Conservation (phyloP, 2,888 invertebrate species). For the Hirtodrosophila alboralis region DNA sequence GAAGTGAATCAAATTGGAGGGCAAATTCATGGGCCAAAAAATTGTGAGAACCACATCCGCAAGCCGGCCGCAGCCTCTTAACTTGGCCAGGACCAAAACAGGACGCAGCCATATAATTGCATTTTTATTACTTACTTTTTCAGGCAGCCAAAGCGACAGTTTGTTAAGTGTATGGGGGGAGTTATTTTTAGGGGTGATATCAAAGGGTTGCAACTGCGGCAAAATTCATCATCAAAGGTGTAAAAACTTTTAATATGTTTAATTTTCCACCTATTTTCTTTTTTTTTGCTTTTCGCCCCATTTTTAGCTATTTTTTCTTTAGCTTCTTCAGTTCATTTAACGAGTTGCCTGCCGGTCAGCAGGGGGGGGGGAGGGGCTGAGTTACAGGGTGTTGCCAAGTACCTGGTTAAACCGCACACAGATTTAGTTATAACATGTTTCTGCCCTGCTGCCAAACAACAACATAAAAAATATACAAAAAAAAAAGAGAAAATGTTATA, state of each 20-base stretch:
- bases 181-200: background rate
- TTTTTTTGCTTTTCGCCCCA: background rate
- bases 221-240: constrained; percentile 82
- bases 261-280: constrained; percentile 76
- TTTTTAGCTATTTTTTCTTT: background rate
- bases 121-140: constrained; percentile 76
- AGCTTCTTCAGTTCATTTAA: constrained; percentile 44
- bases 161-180: constrained; percentile 57
- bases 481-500: constrained; percentile 31
- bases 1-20: constrained; percentile 78
- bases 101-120: constrained; percentile 72
- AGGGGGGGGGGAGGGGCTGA: background rate
- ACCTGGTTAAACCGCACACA: constrained; percentile 45
- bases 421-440: constrained; percentile 55
- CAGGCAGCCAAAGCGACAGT: constrained; percentile 69
- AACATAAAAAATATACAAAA: constrained; percentile 32
- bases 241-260: constrained; percentile 81
- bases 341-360: constrained; percentile 35
- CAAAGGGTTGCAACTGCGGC: constrained; percentile 59
- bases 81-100: constrained; percentile 24
- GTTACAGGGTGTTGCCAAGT: constrained; percentile 5
- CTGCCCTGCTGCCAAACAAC: constrained; percentile 13
- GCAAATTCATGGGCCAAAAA: constrained; percentile 10
- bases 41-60: constrained; percentile 32
- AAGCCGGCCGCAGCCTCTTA: constrained; percentile 26